These are phyloP conservation scores for Limonius californicus DNA, from an alignment of 1,140 invertebrate genomes.

Conservation along the genomic window DNA sequence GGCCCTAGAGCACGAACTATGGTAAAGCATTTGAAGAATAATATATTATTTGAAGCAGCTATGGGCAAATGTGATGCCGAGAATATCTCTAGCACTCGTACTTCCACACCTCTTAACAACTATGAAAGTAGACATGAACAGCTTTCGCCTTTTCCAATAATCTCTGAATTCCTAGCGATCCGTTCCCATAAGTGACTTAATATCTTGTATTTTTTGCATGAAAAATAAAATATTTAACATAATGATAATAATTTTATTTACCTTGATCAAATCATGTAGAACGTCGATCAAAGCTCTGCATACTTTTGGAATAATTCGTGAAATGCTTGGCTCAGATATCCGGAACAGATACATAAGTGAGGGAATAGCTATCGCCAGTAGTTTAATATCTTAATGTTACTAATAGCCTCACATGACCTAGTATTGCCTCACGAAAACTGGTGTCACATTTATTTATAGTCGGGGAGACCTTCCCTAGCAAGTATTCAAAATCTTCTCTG, in stretches of 20 bases:
- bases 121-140: too few relatives aligned
- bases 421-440: too few relatives aligned
- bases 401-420: constrained; percentile 33
- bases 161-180: too few relatives aligned
- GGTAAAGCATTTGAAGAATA: constrained; percentile 21
- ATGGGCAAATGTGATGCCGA: constrained; percentile 19
- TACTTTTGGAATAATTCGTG: constrained; percentile 32
- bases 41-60: constrained; percentile 21
- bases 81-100: neutral
- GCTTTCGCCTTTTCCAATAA: too few relatives aligned
- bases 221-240: neutral
- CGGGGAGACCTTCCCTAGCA: too few relatives aligned
- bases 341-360: constrained; percentile 26
- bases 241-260: constrained; percentile 7
- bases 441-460: constrained; percentile 35
- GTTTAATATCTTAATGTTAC: constrained; percentile 36
- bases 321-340: constrained; percentile 32
- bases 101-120: neutral
- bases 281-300: constrained; percentile 27
- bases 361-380: constrained; percentile 31
- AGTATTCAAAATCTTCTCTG: too few relatives aligned
- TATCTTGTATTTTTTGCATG: neutral
- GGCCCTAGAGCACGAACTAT: neutral
- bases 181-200: neutral
- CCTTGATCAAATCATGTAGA: constrained; percentile 14